A percentile compares a stretch with the other conserved stretches of the same genome.
Evolutionary conservation across 2,888 invertebrate genomes (phyloP).

Genomic region (Stramonita haemastoma): DNA sequence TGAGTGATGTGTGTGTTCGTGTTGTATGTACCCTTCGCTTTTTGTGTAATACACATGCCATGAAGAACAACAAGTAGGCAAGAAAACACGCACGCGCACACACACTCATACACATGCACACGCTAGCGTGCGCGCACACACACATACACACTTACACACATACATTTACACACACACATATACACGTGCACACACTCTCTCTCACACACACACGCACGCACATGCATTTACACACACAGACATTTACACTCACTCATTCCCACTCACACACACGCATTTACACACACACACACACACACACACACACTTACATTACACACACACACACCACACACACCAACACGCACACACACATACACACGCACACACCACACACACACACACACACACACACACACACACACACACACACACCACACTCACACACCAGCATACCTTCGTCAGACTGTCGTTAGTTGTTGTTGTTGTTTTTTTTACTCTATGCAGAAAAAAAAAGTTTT

Average conservation of each 20-base stretch:
- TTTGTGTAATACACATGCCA: not conserved
- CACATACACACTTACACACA: too few species aligned
- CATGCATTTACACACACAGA: too few species aligned
- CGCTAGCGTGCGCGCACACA: too few species aligned
- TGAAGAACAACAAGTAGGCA: not conserved
- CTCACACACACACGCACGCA: not conserved
- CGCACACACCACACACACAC: conserved; percentile 20
- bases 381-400: conserved; percentile 27
- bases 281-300: conserved; percentile 33
- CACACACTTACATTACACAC: too few species aligned
- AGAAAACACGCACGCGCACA: not conserved
- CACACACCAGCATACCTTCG: too few species aligned
- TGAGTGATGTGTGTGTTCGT: not conserved
- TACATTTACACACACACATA: not conserved
- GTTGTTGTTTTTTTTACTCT: too few species aligned
- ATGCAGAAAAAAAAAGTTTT: too few species aligned
- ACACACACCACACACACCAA: too few species aligned
- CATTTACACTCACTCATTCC: too few species aligned
- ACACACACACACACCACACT: conserved; percentile 1
- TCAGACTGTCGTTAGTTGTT: too few species aligned
- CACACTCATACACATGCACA: conserved; percentile 18
- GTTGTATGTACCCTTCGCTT: not conserved
- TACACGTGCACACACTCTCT: not conserved
- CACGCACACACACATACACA: conserved; percentile 4
- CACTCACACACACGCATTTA: conserved; percentile 24